Conservation (phyloP, 2,888 invertebrate genomes). For the Glomeris marginata region DNA sequence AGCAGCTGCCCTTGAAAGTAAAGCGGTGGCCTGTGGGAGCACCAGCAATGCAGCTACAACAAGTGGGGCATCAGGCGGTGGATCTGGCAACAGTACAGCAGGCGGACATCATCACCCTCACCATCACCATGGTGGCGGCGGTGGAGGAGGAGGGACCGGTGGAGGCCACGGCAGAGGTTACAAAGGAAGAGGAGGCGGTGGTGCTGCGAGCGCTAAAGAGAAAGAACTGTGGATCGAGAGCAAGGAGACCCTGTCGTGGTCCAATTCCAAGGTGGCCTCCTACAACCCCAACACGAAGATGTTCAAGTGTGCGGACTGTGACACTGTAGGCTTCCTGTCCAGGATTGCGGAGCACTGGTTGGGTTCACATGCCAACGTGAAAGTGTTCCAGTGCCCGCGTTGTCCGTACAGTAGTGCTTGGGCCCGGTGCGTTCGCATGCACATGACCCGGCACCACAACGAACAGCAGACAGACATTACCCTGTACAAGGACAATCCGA, state of each 20-base stretch:
- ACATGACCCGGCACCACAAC: constrained; percentile 55
- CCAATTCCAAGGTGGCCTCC: constrained; percentile 61
- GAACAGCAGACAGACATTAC: constrained; percentile 38
- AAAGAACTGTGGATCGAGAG: constrained; percentile 45
- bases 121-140: background rate
- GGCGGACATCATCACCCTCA: background rate
- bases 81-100: constrained; percentile 4
- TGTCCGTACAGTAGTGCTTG: constrained; percentile 60
- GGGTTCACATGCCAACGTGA: constrained; percentile 51
- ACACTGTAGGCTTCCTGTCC: constrained; percentile 53
- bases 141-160: background rate
- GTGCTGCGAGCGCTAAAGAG: constrained; percentile 1
- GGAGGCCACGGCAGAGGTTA: constrained; percentile 4
- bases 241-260: constrained; percentile 55
- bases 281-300: constrained; percentile 60
- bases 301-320: constrained; percentile 56
- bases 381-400: constrained; percentile 46
- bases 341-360: constrained; percentile 62
- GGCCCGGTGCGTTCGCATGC: constrained; percentile 57
- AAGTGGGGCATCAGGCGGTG: constrained; percentile 2
- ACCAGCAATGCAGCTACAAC: constrained; percentile 16
- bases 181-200: background rate
- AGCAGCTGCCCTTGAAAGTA: constrained; percentile 4
- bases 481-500: constrained; percentile 50
- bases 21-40: constrained; percentile 5